Evolutionary conservation across 2,113 vertebrate genomes (phyloP).

Genomic region (Neotoma lepida): DNA sequence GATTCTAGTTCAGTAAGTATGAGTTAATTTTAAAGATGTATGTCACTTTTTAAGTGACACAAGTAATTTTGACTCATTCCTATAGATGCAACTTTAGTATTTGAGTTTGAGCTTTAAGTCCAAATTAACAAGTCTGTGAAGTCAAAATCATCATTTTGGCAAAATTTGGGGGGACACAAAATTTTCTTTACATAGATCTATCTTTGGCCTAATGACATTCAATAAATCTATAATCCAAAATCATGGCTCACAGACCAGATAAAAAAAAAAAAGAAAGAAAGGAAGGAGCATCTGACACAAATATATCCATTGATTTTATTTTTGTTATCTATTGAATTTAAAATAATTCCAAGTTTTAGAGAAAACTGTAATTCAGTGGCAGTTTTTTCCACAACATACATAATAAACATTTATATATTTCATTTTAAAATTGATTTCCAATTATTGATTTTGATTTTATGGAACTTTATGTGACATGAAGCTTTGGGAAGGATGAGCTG

Average conservation of each 20-base stretch:
- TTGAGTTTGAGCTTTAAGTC: slow-evolving; percentile 45
- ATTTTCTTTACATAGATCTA: slow-evolving; percentile 62
- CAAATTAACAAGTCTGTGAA: not conserved
- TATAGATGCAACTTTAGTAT: not conserved
- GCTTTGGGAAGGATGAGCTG: not conserved
- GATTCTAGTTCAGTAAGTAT: not conserved
- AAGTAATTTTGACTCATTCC: not conserved
- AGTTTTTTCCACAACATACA: not conserved
- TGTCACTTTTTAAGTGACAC: not conserved
- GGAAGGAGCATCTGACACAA: not conserved
- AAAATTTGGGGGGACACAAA: slow-evolving; percentile 55
- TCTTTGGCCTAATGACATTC: slow-evolving; percentile 59
- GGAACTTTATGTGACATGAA: not conserved
- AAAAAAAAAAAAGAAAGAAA: not conserved
- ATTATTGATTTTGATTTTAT: not conserved
- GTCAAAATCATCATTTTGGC: slow-evolving; percentile 31
- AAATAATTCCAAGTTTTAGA: slow-evolving; percentile 30
- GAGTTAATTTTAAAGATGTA: not conserved
- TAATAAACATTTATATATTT: not conserved
- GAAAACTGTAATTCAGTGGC: slow-evolving; percentile 14
- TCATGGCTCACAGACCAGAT: slow-evolving; percentile 40
- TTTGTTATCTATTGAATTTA: not conserved
- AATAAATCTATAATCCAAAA: slow-evolving; percentile 62
- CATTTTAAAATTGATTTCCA: not conserved
- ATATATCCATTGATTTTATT: not conserved